Evolutionary conservation across 1,140 invertebrate species (phyloP), one percentile per base, ranked within the genome.

Genomic region (Maconellicoccus hirsutus): DNA sequence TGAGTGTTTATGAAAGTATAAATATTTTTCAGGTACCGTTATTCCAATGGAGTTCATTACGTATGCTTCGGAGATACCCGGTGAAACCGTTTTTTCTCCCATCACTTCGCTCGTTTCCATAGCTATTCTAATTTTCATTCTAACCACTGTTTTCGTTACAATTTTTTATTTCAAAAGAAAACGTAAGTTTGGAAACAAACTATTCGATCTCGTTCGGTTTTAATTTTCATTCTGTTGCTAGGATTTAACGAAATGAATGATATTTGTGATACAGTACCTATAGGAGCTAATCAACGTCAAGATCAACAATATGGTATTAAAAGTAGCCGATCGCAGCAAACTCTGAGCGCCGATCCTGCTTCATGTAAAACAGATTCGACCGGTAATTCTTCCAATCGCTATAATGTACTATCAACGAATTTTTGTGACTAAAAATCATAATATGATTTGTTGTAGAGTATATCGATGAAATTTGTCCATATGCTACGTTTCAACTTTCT

Each of bases 381-480:
- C 59, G 76, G 76, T 76, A 71, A n/a, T n/a, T n/a, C n/a, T n/a
- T n/a, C 39, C 8, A 42, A 42, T 10, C 8, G 39, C 39, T 10
- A n/a, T 10, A n/a, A n/a, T n/a, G 39, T 10, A 42, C 39, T n/a
- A 10, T 42, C 8, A 10, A 42, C 39, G n/a, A 42, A 42, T 42
- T 42, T 42, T 42, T 42, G 39, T 42, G 39, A n/a, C 39, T 42
- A 42, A 42, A 7, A 59, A 59, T 59, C 6, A 3, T 59, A 59
- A 59, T 59, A 26, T 14, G 29, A 33, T 72, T 70, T 73, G 33
- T 77, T 76, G 23, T 81, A 89, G 91, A 93, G 78, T 93, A 92
- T 79, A 91, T 91, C 74, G 91, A 93, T 81, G 92, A 94, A 79
- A 91, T 93, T 73, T 94, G 91, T 78, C 91, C 91, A 1, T 93